Evolutionary conservation across 1,140 invertebrate genomes (phyloP).

Genomic region (Planococcus citri): DNA sequence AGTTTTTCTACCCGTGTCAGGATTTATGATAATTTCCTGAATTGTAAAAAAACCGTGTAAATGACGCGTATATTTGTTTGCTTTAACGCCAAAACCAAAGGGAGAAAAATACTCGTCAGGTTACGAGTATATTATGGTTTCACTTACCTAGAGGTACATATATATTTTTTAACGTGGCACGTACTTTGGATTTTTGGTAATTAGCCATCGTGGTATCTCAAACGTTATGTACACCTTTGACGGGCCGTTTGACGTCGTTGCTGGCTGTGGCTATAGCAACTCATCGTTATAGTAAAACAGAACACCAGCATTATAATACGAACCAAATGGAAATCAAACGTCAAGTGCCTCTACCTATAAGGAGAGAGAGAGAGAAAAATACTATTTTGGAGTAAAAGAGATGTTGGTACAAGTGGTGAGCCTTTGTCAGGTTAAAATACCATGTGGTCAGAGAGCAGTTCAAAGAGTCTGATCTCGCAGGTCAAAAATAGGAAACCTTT

Average conservation of each 20-base stretch:
- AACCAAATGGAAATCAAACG: no score
- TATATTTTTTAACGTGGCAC: no score
- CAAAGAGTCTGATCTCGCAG: background rate
- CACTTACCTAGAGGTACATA: no score
- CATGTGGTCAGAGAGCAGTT: background rate
- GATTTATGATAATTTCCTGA: background rate
- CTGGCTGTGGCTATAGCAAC: no score
- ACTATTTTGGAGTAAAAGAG: background rate
- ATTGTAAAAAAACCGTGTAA: background rate
- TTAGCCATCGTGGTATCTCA: no score
- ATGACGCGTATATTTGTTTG: background rate
- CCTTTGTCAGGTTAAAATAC: background rate
- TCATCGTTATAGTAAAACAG: background rate
- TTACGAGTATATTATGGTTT: no score
- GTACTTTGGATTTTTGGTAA: no score
- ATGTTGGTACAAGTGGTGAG: background rate
- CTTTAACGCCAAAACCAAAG: background rate
- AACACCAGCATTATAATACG: background rate
- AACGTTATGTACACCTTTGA: no score
- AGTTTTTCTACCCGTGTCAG: background rate
- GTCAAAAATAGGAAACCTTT: slow-evolving; percentile 3
- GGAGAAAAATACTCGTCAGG: no score
- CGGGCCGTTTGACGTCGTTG: no score
- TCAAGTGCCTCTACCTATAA: no score
- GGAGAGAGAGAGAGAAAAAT: no score